These are phyloP conservation scores for Lasioglossum malachurum DNA, from an alignment of 2,888 invertebrate genomes.

Conservation along the genomic window DNA sequence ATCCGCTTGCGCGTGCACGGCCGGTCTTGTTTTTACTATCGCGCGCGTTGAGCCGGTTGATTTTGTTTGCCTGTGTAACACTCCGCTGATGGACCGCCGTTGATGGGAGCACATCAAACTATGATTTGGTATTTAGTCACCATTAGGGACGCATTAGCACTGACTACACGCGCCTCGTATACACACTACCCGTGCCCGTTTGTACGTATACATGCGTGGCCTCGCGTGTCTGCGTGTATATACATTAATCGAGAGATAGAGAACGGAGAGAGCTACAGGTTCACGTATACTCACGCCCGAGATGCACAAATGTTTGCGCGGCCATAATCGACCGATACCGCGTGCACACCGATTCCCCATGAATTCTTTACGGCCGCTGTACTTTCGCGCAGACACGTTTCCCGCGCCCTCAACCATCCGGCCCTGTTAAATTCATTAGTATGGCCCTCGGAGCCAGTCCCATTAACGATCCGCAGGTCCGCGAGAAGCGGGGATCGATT, in stretches of 20 bases:
- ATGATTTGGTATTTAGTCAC: slow-evolving; percentile 83
- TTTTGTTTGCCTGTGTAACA: slow-evolving; percentile 77
- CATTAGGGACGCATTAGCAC: slow-evolving; percentile 83
- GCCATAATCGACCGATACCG: slow-evolving; percentile 67
- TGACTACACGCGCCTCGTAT: slow-evolving; percentile 76
- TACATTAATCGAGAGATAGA: slow-evolving; percentile 69
- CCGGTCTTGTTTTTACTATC: slow-evolving; percentile 57
- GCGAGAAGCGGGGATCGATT: background rate
- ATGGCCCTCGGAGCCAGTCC: background rate
- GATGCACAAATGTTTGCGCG: slow-evolving; percentile 69
- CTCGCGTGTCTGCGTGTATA: slow-evolving; percentile 30
- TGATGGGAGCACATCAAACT: slow-evolving; percentile 81
- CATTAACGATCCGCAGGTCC: background rate
- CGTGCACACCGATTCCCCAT: slow-evolving; percentile 59
- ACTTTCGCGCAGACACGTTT: slow-evolving; percentile 17
- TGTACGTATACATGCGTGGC: slow-evolving; percentile 7
- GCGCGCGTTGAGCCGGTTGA: slow-evolving; percentile 66
- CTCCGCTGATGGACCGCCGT: slow-evolving; percentile 73
- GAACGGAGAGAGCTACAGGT: slow-evolving; percentile 50
- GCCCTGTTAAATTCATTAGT: slow-evolving; percentile 9
- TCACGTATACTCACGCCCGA: slow-evolving; percentile 57
- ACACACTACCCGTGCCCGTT: slow-evolving; percentile 8
- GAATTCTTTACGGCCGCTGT: slow-evolving; percentile 59
- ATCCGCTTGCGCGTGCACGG: background rate
- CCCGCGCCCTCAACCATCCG: background rate